phyloP scores from a whole-genome alignment of 2,797 vertebrate species.

The Enteromius mattozi region DNA sequence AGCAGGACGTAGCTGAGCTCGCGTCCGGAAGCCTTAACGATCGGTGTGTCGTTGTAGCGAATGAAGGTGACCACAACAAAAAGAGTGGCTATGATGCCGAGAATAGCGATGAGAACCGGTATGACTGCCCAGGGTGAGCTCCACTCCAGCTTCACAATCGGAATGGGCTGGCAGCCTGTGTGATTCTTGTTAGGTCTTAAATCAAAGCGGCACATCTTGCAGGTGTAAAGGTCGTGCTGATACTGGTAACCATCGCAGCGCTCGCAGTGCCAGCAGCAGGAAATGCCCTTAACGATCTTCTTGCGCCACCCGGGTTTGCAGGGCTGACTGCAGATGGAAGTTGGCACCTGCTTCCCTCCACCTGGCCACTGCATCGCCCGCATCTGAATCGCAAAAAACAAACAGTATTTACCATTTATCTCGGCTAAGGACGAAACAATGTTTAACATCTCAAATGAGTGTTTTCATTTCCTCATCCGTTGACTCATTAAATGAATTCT shows the following conservation, averaged over 20 bases:
- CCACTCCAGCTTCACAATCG: conserved; percentile 97
- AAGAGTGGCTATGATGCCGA: conserved; percentile 92
- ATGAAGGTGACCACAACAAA: conserved; percentile 94
- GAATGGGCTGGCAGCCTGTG: conserved; percentile 91
- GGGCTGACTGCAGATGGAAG: conserved; percentile 95
- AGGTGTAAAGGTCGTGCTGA: conserved; percentile 91
- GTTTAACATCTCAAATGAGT: conserved; percentile 13
- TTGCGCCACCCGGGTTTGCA: conserved; percentile 93
- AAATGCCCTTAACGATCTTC: conserved; percentile 96
- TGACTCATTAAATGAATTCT: conserved; percentile 22
- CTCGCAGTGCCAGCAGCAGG: conserved; percentile 98
- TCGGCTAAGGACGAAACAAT: neutral
- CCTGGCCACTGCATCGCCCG: conserved; percentile 92
- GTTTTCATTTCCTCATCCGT: conserved; percentile 14
- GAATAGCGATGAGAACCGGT: conserved; percentile 90
- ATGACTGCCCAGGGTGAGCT: conserved; percentile 95
- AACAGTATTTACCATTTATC: conserved; percentile 26
- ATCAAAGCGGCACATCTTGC: conserved; percentile 94
- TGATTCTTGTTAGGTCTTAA: conserved; percentile 93
- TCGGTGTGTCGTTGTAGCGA: conserved; percentile 97
- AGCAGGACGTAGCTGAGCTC: conserved; percentile 97
- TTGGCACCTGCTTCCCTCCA: conserved; percentile 83
- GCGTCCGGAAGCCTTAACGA: conserved; percentile 95
- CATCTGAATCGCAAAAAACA: conserved; percentile 75
- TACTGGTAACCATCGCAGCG: conserved; percentile 97